phyloP scores from a whole-genome alignment of 1,140 invertebrate genomes.

The Bombus ignitus region DNA sequence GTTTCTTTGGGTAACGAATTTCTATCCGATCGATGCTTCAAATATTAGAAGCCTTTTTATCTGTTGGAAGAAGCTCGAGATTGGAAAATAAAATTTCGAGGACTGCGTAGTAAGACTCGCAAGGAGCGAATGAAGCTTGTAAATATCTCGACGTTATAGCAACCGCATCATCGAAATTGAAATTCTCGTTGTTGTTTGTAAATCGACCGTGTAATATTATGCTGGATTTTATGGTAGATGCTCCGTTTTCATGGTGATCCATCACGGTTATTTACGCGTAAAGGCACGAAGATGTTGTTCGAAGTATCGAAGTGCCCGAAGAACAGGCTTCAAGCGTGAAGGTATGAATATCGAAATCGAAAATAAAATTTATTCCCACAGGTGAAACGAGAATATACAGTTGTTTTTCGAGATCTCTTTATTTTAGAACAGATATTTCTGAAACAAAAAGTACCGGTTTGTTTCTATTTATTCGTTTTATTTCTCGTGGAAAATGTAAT shows the following conservation, averaged over 20 bases:
- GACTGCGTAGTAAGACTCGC: too few species aligned
- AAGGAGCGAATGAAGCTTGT: too few species aligned
- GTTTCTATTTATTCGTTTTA: background rate
- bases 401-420: too few species aligned
- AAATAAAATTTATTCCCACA: background rate
- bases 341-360: background rate
- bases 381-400: too few species aligned
- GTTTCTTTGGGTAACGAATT: too few species aligned
- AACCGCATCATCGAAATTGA: background rate
- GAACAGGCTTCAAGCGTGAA: background rate
- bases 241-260: background rate
- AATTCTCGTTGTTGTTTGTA: background rate
- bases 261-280: background rate
- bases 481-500: background rate
- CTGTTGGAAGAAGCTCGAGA: too few species aligned
- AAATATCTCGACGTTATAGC: too few species aligned
- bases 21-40: too few species aligned
- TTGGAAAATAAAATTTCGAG: too few species aligned
- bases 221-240: constrained; percentile 21
- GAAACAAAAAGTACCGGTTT: background rate
- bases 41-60: too few species aligned
- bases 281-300: background rate
- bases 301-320: background rate
- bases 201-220: background rate
- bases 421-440: background rate